Conservation (phyloP, 2,113 vertebrate genomes). For the Malaclemys terrapin region DNA sequence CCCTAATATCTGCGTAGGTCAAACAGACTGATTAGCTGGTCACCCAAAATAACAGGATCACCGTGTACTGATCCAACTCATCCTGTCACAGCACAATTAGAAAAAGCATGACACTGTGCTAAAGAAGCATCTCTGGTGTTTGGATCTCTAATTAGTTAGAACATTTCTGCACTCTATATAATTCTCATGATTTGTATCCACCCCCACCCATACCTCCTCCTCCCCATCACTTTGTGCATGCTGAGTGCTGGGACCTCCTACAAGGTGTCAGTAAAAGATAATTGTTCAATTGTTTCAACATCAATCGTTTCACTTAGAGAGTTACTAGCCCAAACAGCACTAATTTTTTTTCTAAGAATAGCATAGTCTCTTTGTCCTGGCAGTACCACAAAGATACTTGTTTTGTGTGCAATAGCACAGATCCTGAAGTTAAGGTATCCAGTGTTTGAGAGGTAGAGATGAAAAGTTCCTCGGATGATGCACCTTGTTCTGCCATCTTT, state of each 20-base stretch:
- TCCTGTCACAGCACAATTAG: neutral
- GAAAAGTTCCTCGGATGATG: neutral
- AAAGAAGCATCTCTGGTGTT: neutral
- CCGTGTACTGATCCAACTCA: neutral
- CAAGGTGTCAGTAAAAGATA: neutral
- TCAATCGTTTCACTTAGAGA: neutral
- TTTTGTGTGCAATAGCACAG: neutral
- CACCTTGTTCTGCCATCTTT: accelerated
- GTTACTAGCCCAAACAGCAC: neutral
- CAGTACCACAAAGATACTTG: neutral
- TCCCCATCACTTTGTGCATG: neutral
- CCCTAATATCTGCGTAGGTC: neutral
- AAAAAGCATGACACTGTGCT: neutral
- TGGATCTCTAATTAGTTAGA: neutral
- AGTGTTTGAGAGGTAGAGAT: neutral
- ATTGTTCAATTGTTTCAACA: neutral
- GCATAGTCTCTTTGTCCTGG: neutral
- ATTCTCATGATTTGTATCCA: neutral
- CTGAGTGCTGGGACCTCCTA: neutral
- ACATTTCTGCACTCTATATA: neutral
- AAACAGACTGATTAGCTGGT: neutral
- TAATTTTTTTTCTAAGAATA: neutral
- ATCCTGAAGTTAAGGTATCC: neutral
- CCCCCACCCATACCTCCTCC: neutral
- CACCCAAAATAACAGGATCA: neutral